These are phyloP conservation scores for Deilephila elpenor DNA, from an alignment of 2,888 invertebrate genomes.

Conservation along the genomic window DNA sequence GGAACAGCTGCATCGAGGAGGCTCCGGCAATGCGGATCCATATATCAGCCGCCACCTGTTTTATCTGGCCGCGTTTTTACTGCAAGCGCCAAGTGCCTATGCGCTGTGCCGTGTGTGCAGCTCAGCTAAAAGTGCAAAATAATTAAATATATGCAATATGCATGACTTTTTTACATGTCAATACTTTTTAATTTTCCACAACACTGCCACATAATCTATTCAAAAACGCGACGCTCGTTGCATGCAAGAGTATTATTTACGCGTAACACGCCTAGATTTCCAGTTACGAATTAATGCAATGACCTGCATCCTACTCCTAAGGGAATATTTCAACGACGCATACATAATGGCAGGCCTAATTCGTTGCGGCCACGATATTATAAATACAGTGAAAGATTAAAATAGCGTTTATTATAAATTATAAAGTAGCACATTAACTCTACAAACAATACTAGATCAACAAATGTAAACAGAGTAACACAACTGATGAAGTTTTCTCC, in stretches of 20 bases:
- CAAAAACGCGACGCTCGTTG: constrained; percentile 9
- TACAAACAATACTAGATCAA: neutral
- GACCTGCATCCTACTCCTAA: constrained; percentile 17
- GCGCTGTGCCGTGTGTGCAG: constrained; percentile 40
- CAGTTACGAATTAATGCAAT: constrained; percentile 3
- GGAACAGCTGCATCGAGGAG: constrained; percentile 58
- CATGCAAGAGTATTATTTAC: constrained; percentile 17
- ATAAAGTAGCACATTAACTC: no score
- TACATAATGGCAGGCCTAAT: neutral
- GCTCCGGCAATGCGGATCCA: constrained; percentile 72
- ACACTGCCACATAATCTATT: constrained; percentile 13
- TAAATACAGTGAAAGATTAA: neutral
- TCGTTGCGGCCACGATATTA: neutral
- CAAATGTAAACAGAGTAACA: neutral
- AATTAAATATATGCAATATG: constrained; percentile 37
- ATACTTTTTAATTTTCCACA: constrained; percentile 13
- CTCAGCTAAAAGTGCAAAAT: constrained; percentile 40
- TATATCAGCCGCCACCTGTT: constrained; percentile 77
- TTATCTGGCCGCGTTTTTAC: constrained; percentile 72
- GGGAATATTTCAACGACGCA: constrained; percentile 6
- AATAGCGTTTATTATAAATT: neutral
- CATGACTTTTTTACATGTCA: constrained; percentile 10
- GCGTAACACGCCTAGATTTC: constrained; percentile 17
- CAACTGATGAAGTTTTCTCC: neutral
- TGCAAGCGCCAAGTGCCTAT: constrained; percentile 60